Percentiles rank a stretch among this genome's conserved stretches.
Evolutionary conservation across 2,113 vertebrate species (phyloP).

Genomic region (Chaetura pelagica): DNA sequence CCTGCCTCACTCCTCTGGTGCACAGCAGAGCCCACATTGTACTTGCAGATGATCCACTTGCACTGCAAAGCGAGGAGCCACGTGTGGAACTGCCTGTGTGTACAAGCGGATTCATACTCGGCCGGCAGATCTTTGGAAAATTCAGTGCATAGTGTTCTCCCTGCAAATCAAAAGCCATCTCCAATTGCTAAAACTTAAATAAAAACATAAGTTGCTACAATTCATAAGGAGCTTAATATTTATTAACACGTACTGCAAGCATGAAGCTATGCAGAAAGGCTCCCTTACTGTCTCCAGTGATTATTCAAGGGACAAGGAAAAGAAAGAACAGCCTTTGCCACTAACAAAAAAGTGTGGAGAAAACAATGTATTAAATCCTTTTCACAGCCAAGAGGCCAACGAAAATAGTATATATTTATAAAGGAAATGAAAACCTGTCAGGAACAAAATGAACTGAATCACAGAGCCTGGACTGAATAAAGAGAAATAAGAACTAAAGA

Average conservation of each 20-base stretch:
- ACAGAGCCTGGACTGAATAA: slow-evolving; percentile 57
- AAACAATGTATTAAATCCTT: slow-evolving; percentile 70
- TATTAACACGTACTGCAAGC: slow-evolving; percentile 38
- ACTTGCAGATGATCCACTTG: slow-evolving; percentile 24
- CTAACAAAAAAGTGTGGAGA: slow-evolving; percentile 43
- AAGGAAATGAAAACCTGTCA: slow-evolving; percentile 74
- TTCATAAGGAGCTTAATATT: slow-evolving; percentile 61
- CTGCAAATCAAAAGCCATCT: slow-evolving; percentile 55
- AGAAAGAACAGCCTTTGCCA: slow-evolving; percentile 58
- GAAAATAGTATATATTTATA: slow-evolving; percentile 72
- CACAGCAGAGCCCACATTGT: background rate
- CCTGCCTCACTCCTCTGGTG: background rate
- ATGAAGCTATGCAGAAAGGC: background rate
- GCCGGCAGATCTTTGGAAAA: slow-evolving; percentile 28
- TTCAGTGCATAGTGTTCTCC: background rate
- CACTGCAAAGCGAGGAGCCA: background rate
- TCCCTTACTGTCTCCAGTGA: slow-evolving; percentile 32
- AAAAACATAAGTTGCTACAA: slow-evolving; percentile 54
- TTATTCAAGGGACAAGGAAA: slow-evolving; percentile 26
- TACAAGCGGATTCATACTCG: background rate
- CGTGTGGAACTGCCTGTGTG: background rate
- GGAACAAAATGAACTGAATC: slow-evolving; percentile 60
- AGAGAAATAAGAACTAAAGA: slow-evolving; percentile 35
- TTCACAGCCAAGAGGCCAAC: slow-evolving; percentile 65
- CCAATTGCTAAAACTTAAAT: slow-evolving; percentile 51